Conservation (phyloP, 1,140 invertebrate genomes). For the Aphaenogaster floridana region DNA sequence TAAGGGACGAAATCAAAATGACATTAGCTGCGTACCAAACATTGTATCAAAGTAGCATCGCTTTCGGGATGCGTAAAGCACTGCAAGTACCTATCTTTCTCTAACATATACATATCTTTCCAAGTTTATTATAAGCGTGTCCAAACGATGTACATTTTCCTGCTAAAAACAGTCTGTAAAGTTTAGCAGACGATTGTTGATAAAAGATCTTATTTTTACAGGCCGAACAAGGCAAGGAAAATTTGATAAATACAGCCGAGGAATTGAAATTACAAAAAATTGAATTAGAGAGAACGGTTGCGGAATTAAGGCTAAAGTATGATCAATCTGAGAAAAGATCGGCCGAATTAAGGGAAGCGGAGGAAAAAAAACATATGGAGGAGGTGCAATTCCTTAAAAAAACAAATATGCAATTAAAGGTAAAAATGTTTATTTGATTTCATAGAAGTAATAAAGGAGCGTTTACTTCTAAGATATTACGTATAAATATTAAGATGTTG, state of each 20-base stretch:
- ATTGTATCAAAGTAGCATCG: constrained; percentile 98
- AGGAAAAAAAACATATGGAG: constrained; percentile 96
- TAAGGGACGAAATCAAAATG: constrained; percentile 98
- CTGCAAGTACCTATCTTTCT: constrained; percentile 89
- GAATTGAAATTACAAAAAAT: constrained; percentile 91
- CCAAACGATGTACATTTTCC: not conserved
- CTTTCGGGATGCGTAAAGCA: constrained; percentile 99
- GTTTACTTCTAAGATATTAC: not conserved
- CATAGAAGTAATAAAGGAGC: not conserved
- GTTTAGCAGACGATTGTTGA: not conserved
- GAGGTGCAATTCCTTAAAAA: constrained; percentile 97
- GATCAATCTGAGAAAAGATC: constrained; percentile 95
- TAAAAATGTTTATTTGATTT: constrained; percentile 80
- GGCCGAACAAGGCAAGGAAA: constrained; percentile 91
- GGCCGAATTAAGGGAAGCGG: constrained; percentile 93
- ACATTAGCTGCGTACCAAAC: constrained; percentile 97
- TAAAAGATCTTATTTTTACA: constrained; percentile 67
- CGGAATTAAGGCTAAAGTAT: constrained; percentile 93
- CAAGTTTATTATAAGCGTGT: not conserved
- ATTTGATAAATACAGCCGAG: constrained; percentile 88
- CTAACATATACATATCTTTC: not conserved
- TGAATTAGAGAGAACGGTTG: constrained; percentile 92
- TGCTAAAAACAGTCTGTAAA: not conserved
- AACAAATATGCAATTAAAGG: constrained; percentile 97
- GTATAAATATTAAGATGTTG: not conserved